These are phyloP conservation scores for Volucella zonaria DNA, from an alignment of 2,888 invertebrate genomes.

Conservation along the genomic window DNA sequence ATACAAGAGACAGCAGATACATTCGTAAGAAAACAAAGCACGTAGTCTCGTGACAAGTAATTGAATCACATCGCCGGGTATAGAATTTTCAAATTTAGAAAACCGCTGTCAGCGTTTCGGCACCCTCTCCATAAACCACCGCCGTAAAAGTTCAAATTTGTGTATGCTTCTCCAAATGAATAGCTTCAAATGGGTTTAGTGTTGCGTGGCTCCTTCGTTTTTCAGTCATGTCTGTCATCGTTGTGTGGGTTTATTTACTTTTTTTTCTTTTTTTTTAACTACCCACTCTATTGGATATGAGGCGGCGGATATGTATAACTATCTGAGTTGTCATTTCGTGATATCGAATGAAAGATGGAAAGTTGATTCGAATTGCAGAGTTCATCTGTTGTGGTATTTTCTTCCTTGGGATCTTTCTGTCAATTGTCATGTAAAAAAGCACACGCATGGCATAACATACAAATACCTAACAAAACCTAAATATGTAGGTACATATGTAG, in stretches of 20 bases:
- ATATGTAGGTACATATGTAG: not conserved
- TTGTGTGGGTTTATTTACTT: not conserved
- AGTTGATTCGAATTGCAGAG: slow-evolving; percentile 32
- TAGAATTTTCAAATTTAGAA: not conserved
- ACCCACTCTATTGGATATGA: too few relatives aligned
- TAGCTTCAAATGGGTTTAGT: slow-evolving; percentile 19
- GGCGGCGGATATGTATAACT: not conserved
- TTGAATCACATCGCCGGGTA: too few relatives aligned
- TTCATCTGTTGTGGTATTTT: not conserved
- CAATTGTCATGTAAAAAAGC: slow-evolving; percentile 48
- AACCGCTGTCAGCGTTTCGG: too few relatives aligned
- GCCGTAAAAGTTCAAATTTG: slow-evolving; percentile 10
- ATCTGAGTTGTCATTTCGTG: slow-evolving; percentile 16
- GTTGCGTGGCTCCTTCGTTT: not conserved
- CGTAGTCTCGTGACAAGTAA: too few relatives aligned
- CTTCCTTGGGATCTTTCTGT: not conserved
- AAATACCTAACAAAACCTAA: too few relatives aligned
- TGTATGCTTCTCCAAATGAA: slow-evolving; percentile 9
- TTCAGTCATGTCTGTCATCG: not conserved
- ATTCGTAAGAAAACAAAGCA: too few relatives aligned
- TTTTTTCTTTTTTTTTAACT: too few relatives aligned
- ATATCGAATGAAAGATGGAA: slow-evolving; percentile 47
- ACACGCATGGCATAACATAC: not conserved
- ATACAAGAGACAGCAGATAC: too few relatives aligned
- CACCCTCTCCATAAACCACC: not conserved